These are phyloP conservation scores for Paradisaea rubra DNA, from an alignment of 2,113 vertebrate species.

Conservation along the genomic window DNA sequence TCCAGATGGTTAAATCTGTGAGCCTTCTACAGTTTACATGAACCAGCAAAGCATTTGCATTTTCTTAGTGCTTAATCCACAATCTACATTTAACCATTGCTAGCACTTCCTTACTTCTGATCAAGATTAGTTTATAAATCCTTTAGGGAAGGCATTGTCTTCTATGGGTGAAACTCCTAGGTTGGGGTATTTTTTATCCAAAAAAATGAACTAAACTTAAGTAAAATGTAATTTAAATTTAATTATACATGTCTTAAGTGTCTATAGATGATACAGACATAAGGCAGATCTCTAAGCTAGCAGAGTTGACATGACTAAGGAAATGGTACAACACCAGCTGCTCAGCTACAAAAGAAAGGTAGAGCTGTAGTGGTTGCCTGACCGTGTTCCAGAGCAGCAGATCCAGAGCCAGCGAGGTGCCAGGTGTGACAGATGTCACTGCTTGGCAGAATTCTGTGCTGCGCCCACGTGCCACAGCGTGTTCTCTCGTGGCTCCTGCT, in stretches of 20 bases:
- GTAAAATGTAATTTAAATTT: not conserved
- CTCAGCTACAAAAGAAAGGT: not conserved
- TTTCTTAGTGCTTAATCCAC: not conserved
- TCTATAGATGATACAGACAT: not conserved
- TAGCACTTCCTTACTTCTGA: not conserved
- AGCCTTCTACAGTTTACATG: not conserved
- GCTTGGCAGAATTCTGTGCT: not conserved
- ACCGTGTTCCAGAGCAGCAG: not conserved
- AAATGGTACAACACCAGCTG: not conserved
- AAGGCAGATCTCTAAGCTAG: not conserved
- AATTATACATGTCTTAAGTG: not conserved
- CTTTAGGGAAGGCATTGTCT: not conserved
- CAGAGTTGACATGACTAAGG: not conserved
- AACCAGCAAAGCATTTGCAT: not conserved
- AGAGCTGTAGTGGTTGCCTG: not conserved
- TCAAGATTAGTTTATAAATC: not conserved
- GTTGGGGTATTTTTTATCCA: fast-evolving
- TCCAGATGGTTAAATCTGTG: not conserved
- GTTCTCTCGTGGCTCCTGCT: not conserved
- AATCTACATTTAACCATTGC: not conserved
- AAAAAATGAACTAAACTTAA: not conserved
- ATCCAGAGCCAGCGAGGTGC: not conserved
- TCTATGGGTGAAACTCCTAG: not conserved
- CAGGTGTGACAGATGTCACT: not conserved
- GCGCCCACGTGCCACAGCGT: fast-evolving